Evolutionary conservation across 2,888 invertebrate species (phyloP).

Genomic region (Lacanobia wlatinum): DNA sequence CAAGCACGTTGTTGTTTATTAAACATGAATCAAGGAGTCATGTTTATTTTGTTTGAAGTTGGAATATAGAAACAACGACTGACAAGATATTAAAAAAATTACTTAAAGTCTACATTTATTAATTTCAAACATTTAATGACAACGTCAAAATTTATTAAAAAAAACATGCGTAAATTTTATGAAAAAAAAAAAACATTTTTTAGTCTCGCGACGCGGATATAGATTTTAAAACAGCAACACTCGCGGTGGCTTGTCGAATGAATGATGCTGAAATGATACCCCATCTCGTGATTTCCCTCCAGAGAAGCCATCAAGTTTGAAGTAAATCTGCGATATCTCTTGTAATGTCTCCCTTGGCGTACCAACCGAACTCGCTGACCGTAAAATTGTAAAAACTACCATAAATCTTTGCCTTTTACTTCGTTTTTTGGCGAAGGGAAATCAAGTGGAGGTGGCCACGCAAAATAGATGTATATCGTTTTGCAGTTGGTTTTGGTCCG

Average conservation of each 20-base stretch:
- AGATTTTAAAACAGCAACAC: conserved; percentile 68
- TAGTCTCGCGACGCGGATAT: conserved; percentile 41
- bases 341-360: conserved; percentile 87
- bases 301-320: conserved; percentile 87
- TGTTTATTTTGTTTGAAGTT: not conserved
- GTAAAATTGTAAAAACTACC: conserved; percentile 90
- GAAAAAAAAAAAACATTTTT: not conserved
- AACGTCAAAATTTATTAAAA: not conserved
- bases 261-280: conserved; percentile 80
- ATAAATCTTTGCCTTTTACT: conserved; percentile 85
- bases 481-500: conserved; percentile 47
- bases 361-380: conserved; percentile 86
- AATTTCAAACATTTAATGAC: not conserved
- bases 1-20: conserved; percentile 15
- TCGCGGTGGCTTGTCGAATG: conserved; percentile 75
- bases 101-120: not conserved
- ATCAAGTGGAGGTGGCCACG: conserved; percentile 60
- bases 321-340: conserved; percentile 89
- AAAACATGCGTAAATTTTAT: not conserved
- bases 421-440: conserved; percentile 68
- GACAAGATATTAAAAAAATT: not conserved
- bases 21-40: not conserved
- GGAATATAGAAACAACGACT: not conserved
- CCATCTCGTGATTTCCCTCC: conserved; percentile 87
- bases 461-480: conserved; percentile 64